Evolutionary conservation across 2,113 vertebrate species (phyloP).

Genomic region (Turdus rufiventris): DNA sequence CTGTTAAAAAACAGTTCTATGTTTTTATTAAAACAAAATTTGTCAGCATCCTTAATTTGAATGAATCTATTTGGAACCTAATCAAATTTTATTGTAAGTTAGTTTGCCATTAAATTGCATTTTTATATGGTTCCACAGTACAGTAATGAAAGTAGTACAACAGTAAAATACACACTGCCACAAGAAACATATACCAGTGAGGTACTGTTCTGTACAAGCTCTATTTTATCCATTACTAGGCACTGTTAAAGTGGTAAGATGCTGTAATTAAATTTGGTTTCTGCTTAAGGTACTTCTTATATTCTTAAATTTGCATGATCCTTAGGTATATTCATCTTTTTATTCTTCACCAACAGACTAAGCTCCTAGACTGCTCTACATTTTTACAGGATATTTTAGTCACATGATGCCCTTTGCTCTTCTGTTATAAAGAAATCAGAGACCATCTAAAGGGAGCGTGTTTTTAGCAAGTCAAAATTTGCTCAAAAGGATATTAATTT

Average conservation of each 20-base stretch:
- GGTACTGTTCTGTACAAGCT: neutral
- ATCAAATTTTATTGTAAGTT: neutral
- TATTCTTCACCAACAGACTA: neutral
- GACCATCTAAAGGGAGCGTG: rapidly evolving
- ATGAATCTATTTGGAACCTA: neutral
- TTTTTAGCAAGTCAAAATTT: neutral
- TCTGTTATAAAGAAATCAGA: neutral
- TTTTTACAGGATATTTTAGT: neutral
- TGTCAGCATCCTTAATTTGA: neutral
- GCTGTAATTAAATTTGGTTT: neutral
- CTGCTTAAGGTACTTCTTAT: neutral
- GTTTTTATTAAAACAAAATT: neutral
- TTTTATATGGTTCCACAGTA: neutral
- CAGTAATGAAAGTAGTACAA: neutral
- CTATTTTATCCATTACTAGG: neutral
- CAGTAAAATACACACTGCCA: neutral
- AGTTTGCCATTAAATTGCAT: neutral
- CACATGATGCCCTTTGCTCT: neutral
- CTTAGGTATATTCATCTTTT: neutral
- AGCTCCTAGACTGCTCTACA: neutral
- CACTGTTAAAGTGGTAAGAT: neutral
- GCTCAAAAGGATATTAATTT: neutral
- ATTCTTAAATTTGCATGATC: neutral
- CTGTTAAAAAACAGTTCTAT: neutral
- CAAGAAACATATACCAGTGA: neutral